Conservation (phyloP, 2,113 vertebrate species). For the Percina caprodes region DNA sequence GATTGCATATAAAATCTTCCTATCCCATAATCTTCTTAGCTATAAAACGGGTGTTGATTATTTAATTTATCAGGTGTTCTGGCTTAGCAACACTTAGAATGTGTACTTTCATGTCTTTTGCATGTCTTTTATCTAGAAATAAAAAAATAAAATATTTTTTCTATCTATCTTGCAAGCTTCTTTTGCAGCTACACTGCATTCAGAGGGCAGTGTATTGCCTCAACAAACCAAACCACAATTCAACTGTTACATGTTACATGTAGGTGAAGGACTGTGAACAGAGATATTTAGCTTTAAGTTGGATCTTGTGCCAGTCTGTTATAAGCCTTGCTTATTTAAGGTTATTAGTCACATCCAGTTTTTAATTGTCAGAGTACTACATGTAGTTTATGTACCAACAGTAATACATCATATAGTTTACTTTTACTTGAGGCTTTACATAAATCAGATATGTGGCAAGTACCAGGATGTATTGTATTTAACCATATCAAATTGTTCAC, state of each 20-base stretch:
- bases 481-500: not conserved
- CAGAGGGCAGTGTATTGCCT: not conserved
- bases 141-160: too few relatives aligned
- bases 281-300: not conserved
- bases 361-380: not conserved
- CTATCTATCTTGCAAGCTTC: too few relatives aligned
- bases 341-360: not conserved
- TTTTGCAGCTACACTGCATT: too few relatives aligned
- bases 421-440: not conserved
- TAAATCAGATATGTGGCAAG: not conserved
- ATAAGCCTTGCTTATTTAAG: not conserved
- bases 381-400: not conserved
- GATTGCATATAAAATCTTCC: not conserved
- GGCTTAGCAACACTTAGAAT: not conserved
- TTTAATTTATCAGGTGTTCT: not conserved
- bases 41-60: not conserved
- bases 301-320: not conserved
- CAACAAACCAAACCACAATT: not conserved
- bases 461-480: not conserved
- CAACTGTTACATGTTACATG: not conserved
- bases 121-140: too few relatives aligned
- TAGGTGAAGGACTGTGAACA: slow-evolving; percentile 11
- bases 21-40: not conserved
- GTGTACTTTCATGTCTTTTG: too few relatives aligned
- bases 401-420: not conserved